Conservation (phyloP, 1,140 invertebrate genomes). For the Arion vulgaris region DNA sequence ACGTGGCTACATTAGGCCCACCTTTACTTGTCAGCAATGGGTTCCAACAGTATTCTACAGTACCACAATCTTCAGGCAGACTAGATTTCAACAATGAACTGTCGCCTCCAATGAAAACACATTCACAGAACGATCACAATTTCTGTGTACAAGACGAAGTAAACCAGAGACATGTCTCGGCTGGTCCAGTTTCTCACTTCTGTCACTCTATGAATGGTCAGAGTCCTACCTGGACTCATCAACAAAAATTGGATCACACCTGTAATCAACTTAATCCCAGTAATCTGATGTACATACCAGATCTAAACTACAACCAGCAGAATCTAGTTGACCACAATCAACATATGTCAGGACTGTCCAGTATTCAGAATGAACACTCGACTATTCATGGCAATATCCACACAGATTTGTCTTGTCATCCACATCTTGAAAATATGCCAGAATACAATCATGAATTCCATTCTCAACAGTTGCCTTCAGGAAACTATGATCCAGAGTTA, state of each 20-base stretch:
- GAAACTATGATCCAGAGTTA: slow-evolving; percentile 27
- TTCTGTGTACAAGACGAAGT: not conserved
- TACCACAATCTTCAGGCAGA: too few relatives aligned
- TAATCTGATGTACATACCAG: not conserved
- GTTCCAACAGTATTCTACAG: not conserved
- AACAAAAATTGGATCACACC: not conserved
- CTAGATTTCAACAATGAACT: not conserved
- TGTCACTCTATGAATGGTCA: not conserved
- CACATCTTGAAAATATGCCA: not conserved
- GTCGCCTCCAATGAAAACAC: not conserved
- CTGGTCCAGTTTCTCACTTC: not conserved
- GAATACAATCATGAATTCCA: slow-evolving; percentile 13
- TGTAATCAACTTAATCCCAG: not conserved
- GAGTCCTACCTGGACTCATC: not conserved
- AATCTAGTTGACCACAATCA: not conserved
- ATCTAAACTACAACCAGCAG: not conserved
- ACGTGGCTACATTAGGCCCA: not conserved
- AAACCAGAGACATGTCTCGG: too few relatives aligned
- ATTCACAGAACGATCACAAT: not conserved
- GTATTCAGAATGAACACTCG: not conserved
- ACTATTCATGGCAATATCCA: not conserved
- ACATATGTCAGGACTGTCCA: not conserved
- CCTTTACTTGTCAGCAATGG: not conserved
- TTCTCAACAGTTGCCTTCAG: slow-evolving; percentile 21
- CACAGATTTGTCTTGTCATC: not conserved